These are phyloP conservation scores for Formica exsecta DNA, from an alignment of 1,140 invertebrate species.

Conservation along the genomic window DNA sequence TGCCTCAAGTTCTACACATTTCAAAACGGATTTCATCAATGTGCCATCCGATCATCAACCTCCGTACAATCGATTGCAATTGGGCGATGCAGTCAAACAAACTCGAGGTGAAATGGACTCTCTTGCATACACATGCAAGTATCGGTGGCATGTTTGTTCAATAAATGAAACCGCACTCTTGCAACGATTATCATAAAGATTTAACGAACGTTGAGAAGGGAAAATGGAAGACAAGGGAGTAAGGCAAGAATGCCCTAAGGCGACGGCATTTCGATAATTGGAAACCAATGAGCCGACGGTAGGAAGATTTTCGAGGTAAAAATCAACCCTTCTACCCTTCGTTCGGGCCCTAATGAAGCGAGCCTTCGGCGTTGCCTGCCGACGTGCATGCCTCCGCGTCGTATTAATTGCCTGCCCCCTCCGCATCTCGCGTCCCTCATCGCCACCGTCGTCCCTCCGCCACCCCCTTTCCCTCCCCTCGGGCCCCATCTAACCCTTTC, in stretches of 20 bases:
- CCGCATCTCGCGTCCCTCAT: slow-evolving; percentile 69
- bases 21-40: slow-evolving; percentile 14
- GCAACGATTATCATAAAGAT: slow-evolving; percentile 45
- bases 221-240: slow-evolving; percentile 54
- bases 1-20: neutral
- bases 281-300: slow-evolving; percentile 79
- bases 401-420: slow-evolving; percentile 83
- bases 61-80: slow-evolving; percentile 3
- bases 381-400: slow-evolving; percentile 83
- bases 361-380: slow-evolving; percentile 80
- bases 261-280: slow-evolving; percentile 80
- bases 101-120: slow-evolving; percentile 3
- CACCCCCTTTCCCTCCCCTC: neutral
- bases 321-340: slow-evolving; percentile 80
- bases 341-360: slow-evolving; percentile 82
- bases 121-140: neutral
- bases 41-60: neutral
- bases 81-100: neutral
- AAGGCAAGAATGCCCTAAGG: slow-evolving; percentile 72
- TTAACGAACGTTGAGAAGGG: neutral
- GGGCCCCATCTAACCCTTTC: slow-evolving; percentile 60
- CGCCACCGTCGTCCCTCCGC: slow-evolving; percentile 15
- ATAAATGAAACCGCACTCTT: slow-evolving; percentile 68
- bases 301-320: slow-evolving; percentile 80
- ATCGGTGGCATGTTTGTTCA: slow-evolving; percentile 57